Evolutionary conservation across 2,113 vertebrate genomes (phyloP).

Genomic region (Campylorhamphus procurvoides): DNA sequence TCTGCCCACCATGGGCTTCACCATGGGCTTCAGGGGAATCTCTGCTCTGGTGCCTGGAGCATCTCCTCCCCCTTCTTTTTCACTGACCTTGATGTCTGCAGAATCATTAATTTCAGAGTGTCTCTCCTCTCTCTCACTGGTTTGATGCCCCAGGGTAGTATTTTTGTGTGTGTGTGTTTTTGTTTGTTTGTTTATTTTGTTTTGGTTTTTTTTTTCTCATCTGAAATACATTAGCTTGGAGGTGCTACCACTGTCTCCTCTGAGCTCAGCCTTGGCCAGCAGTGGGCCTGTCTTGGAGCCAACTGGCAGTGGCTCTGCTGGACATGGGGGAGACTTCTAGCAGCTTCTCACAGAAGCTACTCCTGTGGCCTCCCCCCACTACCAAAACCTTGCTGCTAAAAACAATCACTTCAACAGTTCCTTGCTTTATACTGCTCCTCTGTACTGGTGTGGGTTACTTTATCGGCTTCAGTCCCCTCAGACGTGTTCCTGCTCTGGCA

Average conservation of each 20-base stretch:
- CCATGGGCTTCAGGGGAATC: fast-evolving
- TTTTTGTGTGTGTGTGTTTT: too few species aligned
- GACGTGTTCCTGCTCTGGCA: not conserved
- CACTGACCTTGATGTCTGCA: not conserved
- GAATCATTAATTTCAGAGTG: not conserved
- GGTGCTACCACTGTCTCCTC: fast-evolving
- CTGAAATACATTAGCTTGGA: not conserved
- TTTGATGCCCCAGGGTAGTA: not conserved
- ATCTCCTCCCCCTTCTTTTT: not conserved
- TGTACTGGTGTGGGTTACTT: fast-evolving
- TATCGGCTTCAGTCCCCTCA: not conserved
- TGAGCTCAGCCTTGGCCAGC: fast-evolving
- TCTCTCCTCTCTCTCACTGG: not conserved
- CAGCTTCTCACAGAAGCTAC: not conserved
- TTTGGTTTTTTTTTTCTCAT: not conserved
- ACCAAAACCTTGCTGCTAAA: not conserved
- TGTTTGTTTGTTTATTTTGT: too few species aligned
- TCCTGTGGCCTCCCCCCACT: not conserved
- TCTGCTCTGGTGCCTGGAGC: not conserved
- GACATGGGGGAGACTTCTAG: not conserved
- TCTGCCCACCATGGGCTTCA: fast-evolving
- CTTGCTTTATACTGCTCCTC: not conserved
- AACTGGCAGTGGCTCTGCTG: not conserved
- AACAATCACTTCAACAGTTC: not conserved
- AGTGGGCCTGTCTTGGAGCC: fast-evolving